Evolutionary conservation across 2,113 vertebrate genomes (phyloP), one percentile per base, ranked within the genome.

Genomic region (Apodemus sylvaticus): DNA sequence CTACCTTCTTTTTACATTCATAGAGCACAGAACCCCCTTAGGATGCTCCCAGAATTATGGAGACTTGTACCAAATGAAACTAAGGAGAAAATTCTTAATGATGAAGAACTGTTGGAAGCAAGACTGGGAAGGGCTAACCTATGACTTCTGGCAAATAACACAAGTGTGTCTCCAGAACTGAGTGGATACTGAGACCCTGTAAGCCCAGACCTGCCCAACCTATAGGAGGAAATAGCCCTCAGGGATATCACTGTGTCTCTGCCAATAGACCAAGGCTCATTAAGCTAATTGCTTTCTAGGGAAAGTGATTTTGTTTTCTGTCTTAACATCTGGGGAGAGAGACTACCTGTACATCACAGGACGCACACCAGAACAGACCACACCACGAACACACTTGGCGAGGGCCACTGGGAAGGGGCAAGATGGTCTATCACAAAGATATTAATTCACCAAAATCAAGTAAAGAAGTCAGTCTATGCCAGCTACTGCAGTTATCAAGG

Each of bases 371-470:
- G 53, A 62, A 85, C 51, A 45, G 62, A 22, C 68, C 51, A 68
- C 29, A 26, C 1, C 24, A 16, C 86, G 68, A 70, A 24, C 34
- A 70, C 64, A 91, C 39, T 5, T 45, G 42, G 79, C 53, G 42
- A 55, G 68, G 60, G 51, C 29, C 11, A 58, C 36, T 42, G 76
- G 55, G 7, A 76, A 81, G 89, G 94, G 36, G 16, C 66, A 91
- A 91, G 73, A 48, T 5, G 36, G 22, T 29, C 26, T 85, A 1
- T 73, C 79, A 60, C 48, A 71, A 79, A 19, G 70, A 58, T 7
- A 62, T 42, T 70, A 66, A 62, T 60, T 87, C 45, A 91, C 79
- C 66, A 85, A 88, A 87, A 93, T 58, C 83, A 62, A 94, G 31
- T 39, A 77, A 20, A 91, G 91, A 68, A 83, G 26, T 20, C 4